phyloP scores from a whole-genome alignment of 2,113 vertebrate genomes.

The Austrofundulus limnaeus region DNA sequence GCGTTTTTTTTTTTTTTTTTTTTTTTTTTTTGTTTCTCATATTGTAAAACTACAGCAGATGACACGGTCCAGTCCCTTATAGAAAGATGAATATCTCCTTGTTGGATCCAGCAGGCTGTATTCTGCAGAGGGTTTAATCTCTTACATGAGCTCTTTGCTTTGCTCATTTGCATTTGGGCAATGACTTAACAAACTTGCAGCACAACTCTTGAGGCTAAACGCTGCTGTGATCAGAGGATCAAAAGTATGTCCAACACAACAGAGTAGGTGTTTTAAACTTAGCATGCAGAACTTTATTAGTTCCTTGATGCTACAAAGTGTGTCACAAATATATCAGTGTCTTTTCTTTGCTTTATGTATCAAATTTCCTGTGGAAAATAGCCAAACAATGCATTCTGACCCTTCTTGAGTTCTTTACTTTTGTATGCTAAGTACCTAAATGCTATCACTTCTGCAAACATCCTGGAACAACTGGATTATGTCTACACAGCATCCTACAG shows the following conservation, averaged over 20 bases:
- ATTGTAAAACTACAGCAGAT: constrained; percentile 2
- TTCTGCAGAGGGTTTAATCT: neutral
- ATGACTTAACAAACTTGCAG: constrained; percentile 30
- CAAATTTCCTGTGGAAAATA: neutral
- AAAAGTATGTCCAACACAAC: constrained; percentile 3
- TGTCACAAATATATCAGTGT: no score
- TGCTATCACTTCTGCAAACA: neutral
- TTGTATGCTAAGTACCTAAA: neutral
- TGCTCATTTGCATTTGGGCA: constrained; percentile 18
- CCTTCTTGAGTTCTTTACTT: neutral
- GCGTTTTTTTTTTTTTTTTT: neutral
- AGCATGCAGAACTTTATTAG: constrained; percentile 4
- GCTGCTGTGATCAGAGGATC: constrained; percentile 8
- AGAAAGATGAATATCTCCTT: neutral
- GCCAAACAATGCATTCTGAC: neutral
- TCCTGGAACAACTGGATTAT: neutral
- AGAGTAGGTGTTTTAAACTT: neutral
- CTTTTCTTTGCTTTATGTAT: constrained; percentile 3
- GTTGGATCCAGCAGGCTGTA: neutral
- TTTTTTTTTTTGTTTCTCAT: neutral
- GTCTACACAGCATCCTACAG: neutral
- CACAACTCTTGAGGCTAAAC: constrained; percentile 2
- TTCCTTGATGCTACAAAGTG: no score
- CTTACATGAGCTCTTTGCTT: constrained; percentile 27
- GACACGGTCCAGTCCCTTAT: constrained; percentile 1